These are phyloP conservation scores for Microtus richardsoni DNA, from an alignment of 2,113 vertebrate species.

Conservation along the genomic window DNA sequence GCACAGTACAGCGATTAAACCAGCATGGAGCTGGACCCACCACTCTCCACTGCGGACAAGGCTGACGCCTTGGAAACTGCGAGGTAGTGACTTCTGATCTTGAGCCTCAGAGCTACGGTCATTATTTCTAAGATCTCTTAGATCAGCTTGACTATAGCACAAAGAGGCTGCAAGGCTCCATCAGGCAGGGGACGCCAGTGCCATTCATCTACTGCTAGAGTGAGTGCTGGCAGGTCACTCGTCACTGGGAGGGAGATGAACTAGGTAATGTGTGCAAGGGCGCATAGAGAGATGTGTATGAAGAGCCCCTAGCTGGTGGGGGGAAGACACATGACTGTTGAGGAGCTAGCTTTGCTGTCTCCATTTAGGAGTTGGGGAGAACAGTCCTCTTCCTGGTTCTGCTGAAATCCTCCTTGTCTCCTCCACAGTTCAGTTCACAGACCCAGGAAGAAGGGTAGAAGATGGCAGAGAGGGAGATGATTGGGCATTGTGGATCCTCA, in stretches of 20 bases:
- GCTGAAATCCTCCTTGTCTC: neutral
- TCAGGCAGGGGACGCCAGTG: neutral
- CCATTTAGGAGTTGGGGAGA: neutral
- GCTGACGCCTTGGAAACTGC: neutral
- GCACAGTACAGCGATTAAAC: neutral
- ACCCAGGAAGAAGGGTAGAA: neutral
- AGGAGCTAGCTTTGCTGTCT: neutral
- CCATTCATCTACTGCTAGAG: neutral
- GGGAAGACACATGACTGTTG: accelerated
- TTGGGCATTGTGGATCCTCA: neutral
- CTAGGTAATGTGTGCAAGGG: neutral
- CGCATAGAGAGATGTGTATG: neutral
- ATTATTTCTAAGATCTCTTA: neutral
- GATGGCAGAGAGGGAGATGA: neutral
- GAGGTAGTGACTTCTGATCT: neutral
- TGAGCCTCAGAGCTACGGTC: neutral
- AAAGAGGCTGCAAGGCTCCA: neutral
- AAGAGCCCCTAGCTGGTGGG: neutral
- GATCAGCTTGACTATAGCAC: neutral
- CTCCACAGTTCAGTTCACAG: neutral
- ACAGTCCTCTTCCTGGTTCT: neutral
- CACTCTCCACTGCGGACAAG: neutral
- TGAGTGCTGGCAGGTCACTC: neutral
- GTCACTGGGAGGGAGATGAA: neutral
- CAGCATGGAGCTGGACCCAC: neutral